phyloP scores from a whole-genome alignment of 2,113 vertebrate genomes.

The Lota lota region DNA sequence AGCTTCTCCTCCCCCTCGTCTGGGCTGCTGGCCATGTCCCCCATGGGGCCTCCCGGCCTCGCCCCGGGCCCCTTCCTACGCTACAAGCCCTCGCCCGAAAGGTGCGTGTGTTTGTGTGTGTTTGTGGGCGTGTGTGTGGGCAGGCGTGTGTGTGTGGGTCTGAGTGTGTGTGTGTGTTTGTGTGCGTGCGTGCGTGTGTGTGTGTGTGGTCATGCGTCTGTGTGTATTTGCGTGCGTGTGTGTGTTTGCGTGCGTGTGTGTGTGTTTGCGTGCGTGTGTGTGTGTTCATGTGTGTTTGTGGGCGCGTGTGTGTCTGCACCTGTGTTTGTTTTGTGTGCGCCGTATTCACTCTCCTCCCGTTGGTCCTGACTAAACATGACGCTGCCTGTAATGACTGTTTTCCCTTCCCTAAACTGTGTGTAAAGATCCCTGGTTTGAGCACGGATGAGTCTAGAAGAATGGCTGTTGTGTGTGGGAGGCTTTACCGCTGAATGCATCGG shows the following conservation, averaged over 20 bases:
- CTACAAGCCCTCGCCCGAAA: conserved; percentile 85
- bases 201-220: no score
- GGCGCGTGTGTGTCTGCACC: no score
- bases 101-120: conserved; percentile 58
- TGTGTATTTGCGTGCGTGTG: no score
- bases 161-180: no score
- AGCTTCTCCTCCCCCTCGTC: conserved; percentile 84
- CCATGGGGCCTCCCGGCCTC: conserved; percentile 53
- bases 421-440: conserved; percentile 13
- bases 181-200: no score
- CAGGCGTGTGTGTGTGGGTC: no score
- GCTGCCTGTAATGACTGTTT: conserved; percentile 23
- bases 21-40: conserved; percentile 48
- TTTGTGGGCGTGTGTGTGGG: no score
- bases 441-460: conserved; percentile 37
- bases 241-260: no score
- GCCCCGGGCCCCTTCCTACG: conserved; percentile 71
- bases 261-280: no score
- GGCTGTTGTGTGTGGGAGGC: conserved; percentile 58
- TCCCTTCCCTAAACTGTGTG: conserved; percentile 14
- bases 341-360: neutral
- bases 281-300: no score
- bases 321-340: no score
- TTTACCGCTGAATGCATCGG: conserved; percentile 48
- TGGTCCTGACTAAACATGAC: conserved; percentile 30